Base-by-base conservation (phyloP, 1,140 invertebrate genomes). In the Dufourea novaeangliae region DNA sequence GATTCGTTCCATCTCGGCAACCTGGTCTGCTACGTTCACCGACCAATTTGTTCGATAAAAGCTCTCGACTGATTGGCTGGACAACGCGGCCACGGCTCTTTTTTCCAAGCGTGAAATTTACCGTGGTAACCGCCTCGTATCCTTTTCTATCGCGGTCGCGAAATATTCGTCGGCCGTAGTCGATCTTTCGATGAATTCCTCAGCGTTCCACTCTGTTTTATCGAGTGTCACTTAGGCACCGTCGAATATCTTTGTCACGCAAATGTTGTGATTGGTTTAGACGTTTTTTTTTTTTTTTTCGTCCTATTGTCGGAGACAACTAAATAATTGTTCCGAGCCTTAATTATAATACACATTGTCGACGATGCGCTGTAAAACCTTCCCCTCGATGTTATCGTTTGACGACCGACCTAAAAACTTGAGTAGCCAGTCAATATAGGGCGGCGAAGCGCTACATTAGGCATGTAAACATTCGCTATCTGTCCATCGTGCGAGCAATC, bases 1-100 rank as follows among this genome's bases (percentile, higher is more conserved):
- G 52, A 75, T 68, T 75, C 71, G 54, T 67, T 77, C 56, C 67
- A 70, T 77, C 74, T 63, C 71, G 82, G 70, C 63, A 83, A 72
- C 76, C 80, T 78, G 74, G 78, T 81, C 82, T 78, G 73, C 73
- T 89, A 88, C 89, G 87, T 89, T 88, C 88, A 85, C 85, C 85
- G 84, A 90, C 89, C 91, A 92, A 92, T 91, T 92, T 91, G 90
- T 91, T 91, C 90, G 86, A 91, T 92, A 89, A 92, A 91, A 92
- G 87, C 90, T 87, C 87, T 88, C 89, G 90, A 90, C 90, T 92
- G 91, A 92, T 92, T 92, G 89, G 89, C 88, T 80, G 88, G 90
- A 90, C 90, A 89, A 89, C 88, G 85, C 86, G 84, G 83, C 86
- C 86, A 88, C 90, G 75, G 80, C 88, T 87, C 88, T 90, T 89